These are phyloP conservation scores for Triplophysa yarkandensis DNA, from an alignment of 2,797 vertebrate species.

Conservation along the genomic window DNA sequence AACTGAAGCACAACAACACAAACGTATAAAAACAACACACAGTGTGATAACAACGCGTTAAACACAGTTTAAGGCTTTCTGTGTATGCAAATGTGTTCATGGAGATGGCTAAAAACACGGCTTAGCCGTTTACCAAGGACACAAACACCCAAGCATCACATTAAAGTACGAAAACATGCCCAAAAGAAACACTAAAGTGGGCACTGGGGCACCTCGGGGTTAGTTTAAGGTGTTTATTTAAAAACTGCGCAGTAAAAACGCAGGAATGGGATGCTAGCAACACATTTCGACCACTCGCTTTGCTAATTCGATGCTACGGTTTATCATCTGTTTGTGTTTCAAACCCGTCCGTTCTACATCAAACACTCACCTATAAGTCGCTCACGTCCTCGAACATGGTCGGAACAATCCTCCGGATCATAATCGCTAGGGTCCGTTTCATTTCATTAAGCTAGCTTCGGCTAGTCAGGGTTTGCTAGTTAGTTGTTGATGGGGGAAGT, in stretches of 20 bases:
- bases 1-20: too few species aligned
- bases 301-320: conserved; percentile 29
- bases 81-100: background rate
- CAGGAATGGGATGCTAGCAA: conserved; percentile 29
- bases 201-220: background rate
- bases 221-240: background rate
- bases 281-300: conserved; percentile 36
- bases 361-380: conserved; percentile 73
- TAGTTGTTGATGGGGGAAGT: conserved; percentile 75
- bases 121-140: conserved; percentile 44
- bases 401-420: conserved; percentile 75
- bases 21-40: background rate
- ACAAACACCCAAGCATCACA: conserved; percentile 8
- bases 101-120: conserved; percentile 39
- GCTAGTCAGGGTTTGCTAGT: conserved; percentile 67
- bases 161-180: conserved; percentile 2
- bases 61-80: background rate
- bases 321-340: conserved; percentile 24
- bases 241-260: conserved; percentile 31
- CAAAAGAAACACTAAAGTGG: background rate
- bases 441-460: conserved; percentile 76
- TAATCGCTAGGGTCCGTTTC: conserved; percentile 75
- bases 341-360: conserved; percentile 31
- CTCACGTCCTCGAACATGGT: conserved; percentile 78
- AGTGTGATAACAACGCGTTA: background rate